Evolutionary conservation across 2,113 vertebrate species (phyloP).

Genomic region (Tetraodon nigroviridis): DNA sequence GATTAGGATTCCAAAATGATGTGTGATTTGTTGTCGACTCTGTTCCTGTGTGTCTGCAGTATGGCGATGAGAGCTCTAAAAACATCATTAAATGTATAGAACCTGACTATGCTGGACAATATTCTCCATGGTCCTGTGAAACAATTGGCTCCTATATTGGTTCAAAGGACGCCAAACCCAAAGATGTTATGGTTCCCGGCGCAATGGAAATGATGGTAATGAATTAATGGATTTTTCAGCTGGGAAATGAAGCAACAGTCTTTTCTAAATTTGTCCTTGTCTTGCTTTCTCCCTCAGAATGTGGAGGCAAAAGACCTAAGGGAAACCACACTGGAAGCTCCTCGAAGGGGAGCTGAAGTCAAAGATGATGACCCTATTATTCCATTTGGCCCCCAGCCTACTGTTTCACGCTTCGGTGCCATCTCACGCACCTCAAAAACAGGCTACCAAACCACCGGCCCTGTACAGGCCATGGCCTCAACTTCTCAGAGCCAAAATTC

Average conservation of each 20-base stretch:
- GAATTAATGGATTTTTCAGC: background rate
- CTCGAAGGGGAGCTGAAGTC: conserved; percentile 84
- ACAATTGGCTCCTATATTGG: conserved; percentile 98
- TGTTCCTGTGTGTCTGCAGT: conserved; percentile 67
- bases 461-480: conserved; percentile 82
- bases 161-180: conserved; percentile 96
- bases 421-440: conserved; percentile 95
- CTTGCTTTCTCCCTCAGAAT: conserved; percentile 71
- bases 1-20: background rate
- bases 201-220: conserved; percentile 91
- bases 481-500: conserved; percentile 81
- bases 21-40: background rate
- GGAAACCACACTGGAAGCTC: conserved; percentile 85
- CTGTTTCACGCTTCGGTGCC: conserved; percentile 94
- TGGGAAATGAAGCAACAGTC: background rate
- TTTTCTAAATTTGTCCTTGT: background rate
- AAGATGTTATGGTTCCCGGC: conserved; percentile 85
- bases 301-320: conserved; percentile 86
- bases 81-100: conserved; percentile 86
- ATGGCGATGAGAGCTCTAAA: conserved; percentile 88
- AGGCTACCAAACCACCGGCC: conserved; percentile 87
- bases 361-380: conserved; percentile 96
- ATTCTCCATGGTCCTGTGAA: conserved; percentile 98
- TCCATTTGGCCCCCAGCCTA: conserved; percentile 92
- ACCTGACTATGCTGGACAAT: conserved; percentile 90